phyloP scores from a whole-genome alignment of 2,888 invertebrate genomes.

The Agrotis puta region DNA sequence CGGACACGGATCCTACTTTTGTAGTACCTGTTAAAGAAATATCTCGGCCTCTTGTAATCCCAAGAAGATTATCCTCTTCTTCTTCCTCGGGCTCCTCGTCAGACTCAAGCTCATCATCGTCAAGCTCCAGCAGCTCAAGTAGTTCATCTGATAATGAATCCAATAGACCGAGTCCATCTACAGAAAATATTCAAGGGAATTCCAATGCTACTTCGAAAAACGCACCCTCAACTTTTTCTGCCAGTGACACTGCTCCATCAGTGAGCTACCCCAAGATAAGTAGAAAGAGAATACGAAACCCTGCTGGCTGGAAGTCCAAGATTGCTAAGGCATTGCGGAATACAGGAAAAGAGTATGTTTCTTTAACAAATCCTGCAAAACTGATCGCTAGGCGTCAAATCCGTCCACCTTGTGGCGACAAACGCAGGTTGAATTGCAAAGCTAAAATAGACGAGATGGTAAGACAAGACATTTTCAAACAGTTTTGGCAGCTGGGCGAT shows the following conservation, averaged over 20 bases:
- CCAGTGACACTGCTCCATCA: constrained; percentile 5
- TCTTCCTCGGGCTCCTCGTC: constrained; percentile 2
- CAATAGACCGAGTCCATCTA: neutral
- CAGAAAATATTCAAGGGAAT: neutral
- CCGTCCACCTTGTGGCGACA: constrained; percentile 11
- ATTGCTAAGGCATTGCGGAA: too few relatives aligned
- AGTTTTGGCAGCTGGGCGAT: constrained; percentile 12
- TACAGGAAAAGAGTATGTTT: too few relatives aligned
- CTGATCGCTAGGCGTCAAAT: constrained; percentile 5
- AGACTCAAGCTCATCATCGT: constrained; percentile 1
- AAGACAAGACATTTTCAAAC: constrained; percentile 8
- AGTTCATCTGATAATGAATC: neutral
- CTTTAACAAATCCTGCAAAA: too few relatives aligned
- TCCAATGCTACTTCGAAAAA: constrained; percentile 5
- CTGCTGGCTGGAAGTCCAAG: too few relatives aligned
- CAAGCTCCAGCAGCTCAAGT: neutral
- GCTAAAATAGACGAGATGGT: neutral
- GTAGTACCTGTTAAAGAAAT: neutral
- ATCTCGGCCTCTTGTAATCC: neutral
- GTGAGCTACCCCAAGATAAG: neutral
- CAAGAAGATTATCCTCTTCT: constrained; percentile 4
- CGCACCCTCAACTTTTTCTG: constrained; percentile 3
- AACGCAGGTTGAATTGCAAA: constrained; percentile 11
- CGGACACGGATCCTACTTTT: neutral
- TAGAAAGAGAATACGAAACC: constrained; percentile 8